Evolutionary conservation across 2,888 invertebrate species (phyloP), one percentile per base, ranked within the genome.

Genomic region (Eupithecia centaureata): DNA sequence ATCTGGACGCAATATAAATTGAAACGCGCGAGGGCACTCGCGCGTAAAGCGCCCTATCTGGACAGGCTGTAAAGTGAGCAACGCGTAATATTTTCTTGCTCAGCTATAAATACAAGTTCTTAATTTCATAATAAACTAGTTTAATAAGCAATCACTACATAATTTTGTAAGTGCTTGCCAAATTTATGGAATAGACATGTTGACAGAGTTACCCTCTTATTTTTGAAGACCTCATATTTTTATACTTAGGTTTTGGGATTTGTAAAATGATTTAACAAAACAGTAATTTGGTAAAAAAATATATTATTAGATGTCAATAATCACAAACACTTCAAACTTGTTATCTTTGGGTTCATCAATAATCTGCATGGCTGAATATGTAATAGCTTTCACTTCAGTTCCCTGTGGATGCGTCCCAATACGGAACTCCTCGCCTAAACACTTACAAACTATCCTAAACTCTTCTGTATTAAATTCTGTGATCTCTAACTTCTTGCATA

Each of bases 331-430:
- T 94, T 99, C 98, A 90, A 95, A 95, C 80, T 95, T 94, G 74
- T 95, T 95, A 79, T 95, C 94, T 76, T 96, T 94, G 54, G 95
- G 94, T 76, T 95, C 94, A 80, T 96, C 95, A 76, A 98, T 92
- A 74, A 97, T 95, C 93, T 99, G 99, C 99, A 99, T 99, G 65
- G 99, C 98, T 8, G 99, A 99, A 90, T 99, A 99, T 5, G 99
- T 99, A 75, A 99, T 99, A 35, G 99, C 99, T 89, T 99, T 99
- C 2, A 99, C 98, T 93, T 99, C 99, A 2, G 98, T 96, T 15
- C 99, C 99, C 91, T 99, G 99, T 0, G 99, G 98, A 93, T 99
- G 99, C 89, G 98, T 99, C 1, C 96, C 96, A 65, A 99, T 94
- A 79, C 95, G 95, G 90, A 99, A 99, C 79, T 97, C 96, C 92